Percentiles rank a stretch among this genome's conserved stretches.
Evolutionary conservation across 1,140 invertebrate species (phyloP).

Genomic region (Aculops lycopersici): DNA sequence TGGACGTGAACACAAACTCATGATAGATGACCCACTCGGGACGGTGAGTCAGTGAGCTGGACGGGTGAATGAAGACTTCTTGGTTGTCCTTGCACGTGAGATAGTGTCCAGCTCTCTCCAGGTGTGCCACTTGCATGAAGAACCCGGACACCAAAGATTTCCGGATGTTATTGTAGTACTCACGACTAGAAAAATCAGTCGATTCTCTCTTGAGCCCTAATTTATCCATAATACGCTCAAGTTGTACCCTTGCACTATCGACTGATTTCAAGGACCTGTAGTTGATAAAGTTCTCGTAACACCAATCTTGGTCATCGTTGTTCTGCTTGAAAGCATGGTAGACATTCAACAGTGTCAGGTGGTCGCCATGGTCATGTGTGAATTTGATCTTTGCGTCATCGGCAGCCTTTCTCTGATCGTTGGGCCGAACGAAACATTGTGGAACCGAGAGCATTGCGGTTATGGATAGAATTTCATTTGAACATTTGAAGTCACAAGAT

Average conservation of each 20-base stretch:
- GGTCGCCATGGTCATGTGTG: conserved; percentile 96
- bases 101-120: conserved; percentile 81
- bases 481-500: conserved; percentile 77
- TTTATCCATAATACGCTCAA: conserved; percentile 56
- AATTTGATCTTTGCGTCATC: conserved; percentile 98
- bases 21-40: conserved; percentile 99
- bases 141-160: conserved; percentile 91
- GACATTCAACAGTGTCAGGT: conserved; percentile 69
- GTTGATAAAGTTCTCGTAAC: conserved; percentile 97
- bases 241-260: conserved; percentile 46
- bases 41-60: conserved; percentile 91
- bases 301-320: conserved; percentile 74
- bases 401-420: conserved; percentile 90
- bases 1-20: conserved; percentile 95
- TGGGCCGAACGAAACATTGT: conserved; percentile 94
- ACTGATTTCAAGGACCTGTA: conserved; percentile 82
- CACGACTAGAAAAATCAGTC: conserved; percentile 91
- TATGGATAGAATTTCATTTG: conserved; percentile 94
- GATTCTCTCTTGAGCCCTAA: conserved; percentile 70
- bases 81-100: conserved; percentile 97
- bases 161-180: conserved; percentile 94
- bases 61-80: conserved; percentile 88
- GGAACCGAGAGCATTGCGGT: conserved; percentile 99
- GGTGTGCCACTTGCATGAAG: conserved; percentile 96
- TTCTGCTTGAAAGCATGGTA: conserved; percentile 80